phyloP scores from a whole-genome alignment of 2,888 invertebrate genomes.

The Apeira syringaria region DNA sequence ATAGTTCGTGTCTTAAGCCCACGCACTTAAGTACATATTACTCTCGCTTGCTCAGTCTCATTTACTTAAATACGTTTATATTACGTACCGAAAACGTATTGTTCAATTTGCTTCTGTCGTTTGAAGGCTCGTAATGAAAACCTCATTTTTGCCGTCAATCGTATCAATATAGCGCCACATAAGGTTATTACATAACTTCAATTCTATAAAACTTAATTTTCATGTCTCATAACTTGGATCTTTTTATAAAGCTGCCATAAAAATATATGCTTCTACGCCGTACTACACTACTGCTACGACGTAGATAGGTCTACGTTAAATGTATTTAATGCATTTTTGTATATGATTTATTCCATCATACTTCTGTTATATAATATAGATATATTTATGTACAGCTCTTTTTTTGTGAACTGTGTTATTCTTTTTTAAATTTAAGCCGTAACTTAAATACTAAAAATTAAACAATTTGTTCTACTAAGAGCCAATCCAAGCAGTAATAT shows the following conservation, averaged over 20 bases:
- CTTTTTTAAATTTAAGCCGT: no score
- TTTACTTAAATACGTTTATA: background rate
- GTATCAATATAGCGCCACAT: slow-evolving; percentile 6
- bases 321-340: no score
- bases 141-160: slow-evolving; percentile 14
- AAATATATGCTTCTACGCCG: no score
- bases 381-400: no score
- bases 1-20: slow-evolving; percentile 1
- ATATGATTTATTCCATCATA: no score
- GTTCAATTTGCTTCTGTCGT: slow-evolving; percentile 18
- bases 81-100: slow-evolving; percentile 10
- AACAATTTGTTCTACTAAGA: no score
- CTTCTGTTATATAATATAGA: no score
- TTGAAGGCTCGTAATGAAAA: slow-evolving; percentile 17
- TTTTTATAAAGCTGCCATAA: no score
- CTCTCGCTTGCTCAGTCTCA: background rate
- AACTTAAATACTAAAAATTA: no score
- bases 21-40: background rate
- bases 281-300: no score
- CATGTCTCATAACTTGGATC: background rate
- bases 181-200: background rate
- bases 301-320: background rate
- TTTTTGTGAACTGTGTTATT: no score
- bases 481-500: no score
- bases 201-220: slow-evolving; percentile 6